Percentiles rank a stretch among this genome's conserved stretches.
phyloP scores from a whole-genome alignment of 2,797 vertebrate species.

The Glyptemys insculpta region DNA sequence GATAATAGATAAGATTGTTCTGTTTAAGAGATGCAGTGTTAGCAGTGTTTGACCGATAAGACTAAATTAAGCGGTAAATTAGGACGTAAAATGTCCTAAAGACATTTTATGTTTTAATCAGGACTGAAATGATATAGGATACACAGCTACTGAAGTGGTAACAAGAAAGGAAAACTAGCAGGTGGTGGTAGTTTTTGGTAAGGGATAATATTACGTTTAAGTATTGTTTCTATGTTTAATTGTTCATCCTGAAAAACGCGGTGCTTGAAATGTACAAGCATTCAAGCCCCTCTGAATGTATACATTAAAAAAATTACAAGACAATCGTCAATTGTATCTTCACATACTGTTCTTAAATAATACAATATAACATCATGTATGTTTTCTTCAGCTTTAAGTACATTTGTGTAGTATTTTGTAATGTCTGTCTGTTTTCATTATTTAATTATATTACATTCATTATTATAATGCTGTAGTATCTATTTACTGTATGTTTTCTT shows the following conservation, averaged over 20 bases:
- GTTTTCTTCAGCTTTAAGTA: background rate
- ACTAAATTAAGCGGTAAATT: conserved; percentile 72
- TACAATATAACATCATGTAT: background rate
- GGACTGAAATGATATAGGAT: conserved; percentile 39
- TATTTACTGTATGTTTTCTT: background rate
- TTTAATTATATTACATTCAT: background rate
- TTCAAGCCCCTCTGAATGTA: background rate
- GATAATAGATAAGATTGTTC: conserved; percentile 56
- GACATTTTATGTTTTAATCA: conserved; percentile 71
- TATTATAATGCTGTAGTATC: background rate
- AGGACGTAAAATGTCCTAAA: conserved; percentile 65
- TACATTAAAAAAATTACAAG: background rate
- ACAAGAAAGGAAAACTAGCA: conserved; percentile 6
- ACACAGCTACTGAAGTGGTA: conserved; percentile 47
- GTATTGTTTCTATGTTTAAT: background rate
- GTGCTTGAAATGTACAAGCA: background rate
- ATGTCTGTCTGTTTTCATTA: background rate
- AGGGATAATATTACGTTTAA: conserved; percentile 3
- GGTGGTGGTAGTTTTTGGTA: conserved; percentile 51
- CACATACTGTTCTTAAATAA: background rate
- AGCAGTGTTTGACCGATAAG: conserved; percentile 54
- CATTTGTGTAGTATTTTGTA: background rate
- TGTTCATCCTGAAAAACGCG: background rate
- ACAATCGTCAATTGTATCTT: background rate
- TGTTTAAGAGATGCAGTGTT: conserved; percentile 60